Evolutionary conservation across 1,140 invertebrate genomes (phyloP), one percentile per base, ranked within the genome.

Genomic region (Hydropsyche tenuis): DNA sequence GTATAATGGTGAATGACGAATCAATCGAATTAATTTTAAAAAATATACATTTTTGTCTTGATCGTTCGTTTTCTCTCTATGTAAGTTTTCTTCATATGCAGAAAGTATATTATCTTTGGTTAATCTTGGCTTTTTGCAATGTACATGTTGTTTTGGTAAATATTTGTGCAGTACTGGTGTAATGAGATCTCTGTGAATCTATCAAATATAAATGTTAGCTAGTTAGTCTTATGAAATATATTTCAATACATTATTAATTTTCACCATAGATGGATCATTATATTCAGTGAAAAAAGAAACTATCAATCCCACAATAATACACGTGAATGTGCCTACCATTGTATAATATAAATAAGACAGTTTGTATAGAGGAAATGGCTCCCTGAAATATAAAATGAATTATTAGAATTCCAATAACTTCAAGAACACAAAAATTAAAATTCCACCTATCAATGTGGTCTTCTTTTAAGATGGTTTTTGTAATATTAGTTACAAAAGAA

Each of bases 321-420:
- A 89, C 0, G 90, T 89, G 0, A 88, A 64, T 78, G 89, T 88
- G 1, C 90, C 92, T 7, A 93, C 86, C 68, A 89, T 84, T 1
- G 90, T 89, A 77, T 91, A 91, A 81, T 90, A 91, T 70, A 90
- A 81, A 79, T 91, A 91, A 1, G 90, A 90, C 74, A 91, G 79
- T 80, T 86, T 81, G 77, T 89, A 90, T 14, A 91, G 77, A 72
- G 88, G 85, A 79, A 90, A 89, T 1, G 86, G 85, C 25, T 89
- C 87, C 73, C 84, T 85, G 79, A 43, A 69, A 75, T 16, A 68
- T 37, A 14, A 42, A 68, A 42, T 48, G 18, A 23, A 66, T 60
- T 27, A 60, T 23, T 5, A 51, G 5, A 51, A 51, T 5, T 51
- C 4, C 3, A 51, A 51, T 51, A 51, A 16, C 4, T 20, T 37